These are phyloP conservation scores for Sprattus sprattus DNA, from an alignment of 2,113 vertebrate species.

Conservation along the genomic window DNA sequence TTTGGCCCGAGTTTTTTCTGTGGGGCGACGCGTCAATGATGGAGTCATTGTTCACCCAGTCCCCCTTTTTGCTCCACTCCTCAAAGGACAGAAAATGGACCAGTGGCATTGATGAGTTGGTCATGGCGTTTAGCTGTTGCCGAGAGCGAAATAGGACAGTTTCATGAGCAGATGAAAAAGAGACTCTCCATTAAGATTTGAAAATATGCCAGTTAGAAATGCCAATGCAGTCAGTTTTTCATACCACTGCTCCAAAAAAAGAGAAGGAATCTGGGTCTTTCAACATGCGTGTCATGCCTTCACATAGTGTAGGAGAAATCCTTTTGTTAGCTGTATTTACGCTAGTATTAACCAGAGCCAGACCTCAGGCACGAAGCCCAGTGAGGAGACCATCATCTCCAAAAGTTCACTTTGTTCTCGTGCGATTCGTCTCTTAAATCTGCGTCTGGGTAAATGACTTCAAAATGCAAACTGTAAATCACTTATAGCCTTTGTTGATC, in stretches of 20 bases:
- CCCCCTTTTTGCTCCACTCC: conserved; percentile 21
- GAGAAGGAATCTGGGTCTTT: neutral
- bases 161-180: conserved; percentile 26
- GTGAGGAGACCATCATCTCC: neutral
- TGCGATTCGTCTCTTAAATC: neutral
- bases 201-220: neutral
- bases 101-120: conserved; percentile 35
- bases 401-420: conserved; percentile 13
- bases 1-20: conserved; percentile 38
- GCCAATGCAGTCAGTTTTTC: neutral
- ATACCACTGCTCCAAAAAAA: neutral
- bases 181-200: conserved; percentile 13
- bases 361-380: neutral
- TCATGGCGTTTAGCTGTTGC: conserved; percentile 26
- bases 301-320: neutral
- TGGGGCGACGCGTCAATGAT: conserved; percentile 37
- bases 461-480: neutral
- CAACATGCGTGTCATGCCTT: neutral
- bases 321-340: neutral
- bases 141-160: conserved; percentile 1
- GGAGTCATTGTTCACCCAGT: conserved; percentile 39
- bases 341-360: neutral
- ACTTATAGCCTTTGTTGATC: neutral
- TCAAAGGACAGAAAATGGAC: conserved; percentile 35
- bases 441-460: neutral